Evolutionary conservation across 2,888 invertebrate genomes (phyloP).

Genomic region (Cenopis cana): DNA sequence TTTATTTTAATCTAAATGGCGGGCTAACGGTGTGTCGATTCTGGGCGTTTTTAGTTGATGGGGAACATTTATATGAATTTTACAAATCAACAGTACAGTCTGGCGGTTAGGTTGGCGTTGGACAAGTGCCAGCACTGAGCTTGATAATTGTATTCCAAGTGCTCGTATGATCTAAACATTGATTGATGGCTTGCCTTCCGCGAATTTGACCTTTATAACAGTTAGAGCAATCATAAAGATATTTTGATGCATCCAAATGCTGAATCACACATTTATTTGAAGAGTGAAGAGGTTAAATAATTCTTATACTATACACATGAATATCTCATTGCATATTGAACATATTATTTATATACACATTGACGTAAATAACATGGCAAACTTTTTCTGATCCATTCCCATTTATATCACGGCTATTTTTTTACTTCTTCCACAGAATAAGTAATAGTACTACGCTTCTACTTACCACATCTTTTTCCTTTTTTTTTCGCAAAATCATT

Average conservation of each 20-base stretch:
- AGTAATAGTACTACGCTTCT: too few species aligned
- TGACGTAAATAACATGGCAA: background rate
- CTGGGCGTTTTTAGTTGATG: background rate
- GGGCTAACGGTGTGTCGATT: background rate
- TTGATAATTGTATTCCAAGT: constrained; percentile 76
- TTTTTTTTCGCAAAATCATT: background rate
- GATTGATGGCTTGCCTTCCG: constrained; percentile 75
- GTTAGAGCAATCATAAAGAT: background rate
- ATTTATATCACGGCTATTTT: background rate
- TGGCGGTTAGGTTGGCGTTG: constrained; percentile 71
- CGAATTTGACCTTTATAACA: constrained; percentile 23
- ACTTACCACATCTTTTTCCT: background rate
- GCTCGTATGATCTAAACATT: constrained; percentile 75
- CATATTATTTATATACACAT: too few species aligned
- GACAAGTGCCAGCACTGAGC: constrained; percentile 73
- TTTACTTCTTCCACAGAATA: too few species aligned
- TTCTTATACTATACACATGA: too few species aligned
- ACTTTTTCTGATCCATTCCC: background rate
- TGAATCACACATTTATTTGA: too few species aligned
- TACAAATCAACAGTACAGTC: constrained; percentile 49
- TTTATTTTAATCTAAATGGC: constrained; percentile 12
- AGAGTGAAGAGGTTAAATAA: too few species aligned
- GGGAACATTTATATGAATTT: constrained; percentile 17
- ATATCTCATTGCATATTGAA: too few species aligned
- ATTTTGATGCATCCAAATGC: background rate